Evolutionary conservation across 2,797 vertebrate genomes (phyloP).

Genomic region (Sciurus carolinensis): DNA sequence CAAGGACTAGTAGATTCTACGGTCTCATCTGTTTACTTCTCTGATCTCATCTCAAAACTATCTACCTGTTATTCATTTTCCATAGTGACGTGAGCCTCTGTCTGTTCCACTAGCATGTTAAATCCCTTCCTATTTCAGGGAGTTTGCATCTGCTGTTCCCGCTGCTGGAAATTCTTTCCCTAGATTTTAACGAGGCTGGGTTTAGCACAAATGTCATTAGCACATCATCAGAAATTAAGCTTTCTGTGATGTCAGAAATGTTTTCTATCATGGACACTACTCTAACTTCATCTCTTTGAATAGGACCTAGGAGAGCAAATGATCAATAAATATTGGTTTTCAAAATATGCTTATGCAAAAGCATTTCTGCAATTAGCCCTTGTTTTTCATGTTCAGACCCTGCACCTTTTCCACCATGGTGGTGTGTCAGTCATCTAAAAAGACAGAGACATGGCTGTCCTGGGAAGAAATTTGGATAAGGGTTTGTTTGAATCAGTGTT

Average conservation of each 20-base stretch:
- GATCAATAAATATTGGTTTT: slow-evolving; percentile 17
- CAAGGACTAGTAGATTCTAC: background rate
- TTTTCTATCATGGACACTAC: background rate
- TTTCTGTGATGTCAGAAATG: background rate
- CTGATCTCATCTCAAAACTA: background rate
- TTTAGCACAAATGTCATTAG: background rate
- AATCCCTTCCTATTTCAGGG: background rate
- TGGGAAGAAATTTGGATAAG: background rate
- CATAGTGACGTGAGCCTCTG: background rate
- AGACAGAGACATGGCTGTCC: background rate
- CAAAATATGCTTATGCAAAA: background rate
- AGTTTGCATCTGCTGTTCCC: background rate
- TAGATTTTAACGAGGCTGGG: background rate
- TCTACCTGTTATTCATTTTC: background rate
- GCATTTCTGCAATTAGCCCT: background rate
- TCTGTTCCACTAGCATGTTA: background rate
- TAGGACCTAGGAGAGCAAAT: background rate
- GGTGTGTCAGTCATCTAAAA: background rate
- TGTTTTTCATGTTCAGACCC: background rate
- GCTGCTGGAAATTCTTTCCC: background rate
- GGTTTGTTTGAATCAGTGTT: background rate
- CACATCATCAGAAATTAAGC: slow-evolving; percentile 16
- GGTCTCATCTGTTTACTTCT: background rate
- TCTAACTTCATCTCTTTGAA: background rate
- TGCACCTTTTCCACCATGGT: background rate